phyloP scores from a whole-genome alignment of 2,888 invertebrate genomes.

The Gonocerus acuteangulatus region DNA sequence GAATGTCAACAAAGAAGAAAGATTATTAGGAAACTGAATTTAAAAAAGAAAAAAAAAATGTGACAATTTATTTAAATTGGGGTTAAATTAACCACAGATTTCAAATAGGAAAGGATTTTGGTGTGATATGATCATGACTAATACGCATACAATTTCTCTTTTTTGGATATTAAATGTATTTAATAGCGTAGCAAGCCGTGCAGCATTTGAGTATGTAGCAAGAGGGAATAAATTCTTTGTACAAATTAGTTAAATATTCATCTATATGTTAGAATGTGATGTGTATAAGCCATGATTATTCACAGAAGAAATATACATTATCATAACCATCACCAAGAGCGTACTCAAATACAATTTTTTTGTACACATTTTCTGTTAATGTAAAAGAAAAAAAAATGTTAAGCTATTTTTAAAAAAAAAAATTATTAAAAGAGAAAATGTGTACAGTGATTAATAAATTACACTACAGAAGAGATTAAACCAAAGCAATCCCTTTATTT shows the following conservation, averaged over 20 bases:
- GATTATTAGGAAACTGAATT: background rate
- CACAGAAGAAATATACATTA: conserved; percentile 26
- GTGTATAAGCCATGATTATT: conserved; percentile 26
- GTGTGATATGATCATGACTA: conserved; percentile 25
- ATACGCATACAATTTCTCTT: conserved; percentile 14
- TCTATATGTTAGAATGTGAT: conserved; percentile 16
- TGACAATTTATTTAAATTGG: conserved; percentile 10
- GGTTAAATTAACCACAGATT: conserved; percentile 23
- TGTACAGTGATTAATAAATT: conserved; percentile 5
- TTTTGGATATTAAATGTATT: background rate
- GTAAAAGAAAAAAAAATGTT: conserved; percentile 6
- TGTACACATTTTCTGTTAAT: conserved; percentile 21
- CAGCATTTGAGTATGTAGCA: conserved; percentile 6
- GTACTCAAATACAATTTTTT: conserved; percentile 15
- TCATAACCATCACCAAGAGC: conserved; percentile 26
- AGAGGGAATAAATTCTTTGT: background rate
- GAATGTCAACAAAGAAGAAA: conserved; percentile 1
- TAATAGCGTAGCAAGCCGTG: conserved; percentile 21
- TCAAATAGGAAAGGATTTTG: conserved; percentile 12
- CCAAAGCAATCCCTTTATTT: background rate
- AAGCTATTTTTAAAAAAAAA: background rate
- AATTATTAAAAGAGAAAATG: background rate
- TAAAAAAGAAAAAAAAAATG: background rate
- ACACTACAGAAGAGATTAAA: conserved; percentile 24
- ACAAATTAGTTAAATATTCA: conserved; percentile 1